Evolutionary conservation across 2,797 vertebrate genomes (phyloP).

Genomic region (Acanthiza pusilla): DNA sequence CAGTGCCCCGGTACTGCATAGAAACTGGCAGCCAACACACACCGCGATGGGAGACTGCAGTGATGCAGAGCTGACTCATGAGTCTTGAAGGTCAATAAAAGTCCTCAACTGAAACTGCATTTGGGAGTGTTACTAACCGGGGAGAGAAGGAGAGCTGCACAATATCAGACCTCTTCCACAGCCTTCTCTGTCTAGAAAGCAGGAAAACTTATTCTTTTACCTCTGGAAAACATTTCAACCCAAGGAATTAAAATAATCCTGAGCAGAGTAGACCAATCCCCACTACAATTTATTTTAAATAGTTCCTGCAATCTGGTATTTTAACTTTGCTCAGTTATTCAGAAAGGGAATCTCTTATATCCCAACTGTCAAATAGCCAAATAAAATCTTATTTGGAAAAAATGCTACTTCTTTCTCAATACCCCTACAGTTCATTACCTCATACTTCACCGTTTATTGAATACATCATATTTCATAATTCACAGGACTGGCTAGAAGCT

Average conservation of each 20-base stretch:
- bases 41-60: neutral
- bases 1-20: neutral
- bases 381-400: neutral
- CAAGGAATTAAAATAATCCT: neutral
- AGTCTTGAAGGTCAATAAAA: neutral
- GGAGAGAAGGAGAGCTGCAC: neutral
- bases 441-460: neutral
- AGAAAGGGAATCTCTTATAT: neutral
- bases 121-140: neutral
- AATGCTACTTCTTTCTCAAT: neutral
- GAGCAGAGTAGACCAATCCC: neutral
- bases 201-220: neutral
- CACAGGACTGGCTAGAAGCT: neutral
- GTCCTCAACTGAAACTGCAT: neutral
- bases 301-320: neutral
- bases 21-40: neutral
- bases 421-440: neutral
- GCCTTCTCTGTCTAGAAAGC: neutral
- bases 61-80: conserved; percentile 47
- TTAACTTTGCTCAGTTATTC: neutral
- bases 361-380: neutral
- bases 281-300: neutral
- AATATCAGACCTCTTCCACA: neutral
- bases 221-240: neutral
- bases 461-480: neutral